Conservation (phyloP, 2,888 invertebrate genomes). For the Muscina levida region DNA sequence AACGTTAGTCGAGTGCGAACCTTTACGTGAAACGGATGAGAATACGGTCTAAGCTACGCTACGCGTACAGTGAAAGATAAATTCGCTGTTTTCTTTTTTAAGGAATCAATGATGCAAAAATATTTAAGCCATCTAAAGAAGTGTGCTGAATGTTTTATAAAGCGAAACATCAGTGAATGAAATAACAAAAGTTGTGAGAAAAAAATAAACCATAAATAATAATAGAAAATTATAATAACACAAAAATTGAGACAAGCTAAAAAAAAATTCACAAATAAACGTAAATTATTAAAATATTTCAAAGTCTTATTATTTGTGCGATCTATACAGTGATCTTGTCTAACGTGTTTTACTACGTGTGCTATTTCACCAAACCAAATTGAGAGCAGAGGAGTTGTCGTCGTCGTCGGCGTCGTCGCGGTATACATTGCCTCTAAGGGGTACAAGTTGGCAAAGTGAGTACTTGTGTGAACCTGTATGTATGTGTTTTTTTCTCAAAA, state of each 20-base stretch:
- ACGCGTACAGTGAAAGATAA: not conserved
- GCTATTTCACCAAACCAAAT: constrained; percentile 56
- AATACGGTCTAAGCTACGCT: not conserved
- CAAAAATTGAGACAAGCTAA: not conserved
- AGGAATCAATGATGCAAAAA: no score
- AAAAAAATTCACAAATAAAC: constrained; percentile 34
- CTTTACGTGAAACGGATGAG: constrained; percentile 46
- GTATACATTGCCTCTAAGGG: no score
- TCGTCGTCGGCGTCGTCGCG: not conserved
- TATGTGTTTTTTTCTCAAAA: not conserved
- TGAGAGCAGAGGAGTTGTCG: not conserved
- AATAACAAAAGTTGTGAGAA: not conserved
- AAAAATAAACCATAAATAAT: constrained; percentile 22
- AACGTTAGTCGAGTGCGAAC: constrained; percentile 54
- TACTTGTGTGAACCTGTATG: constrained; percentile 16
- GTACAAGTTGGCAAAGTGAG: not conserved
- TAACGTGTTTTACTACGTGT: constrained; percentile 60
- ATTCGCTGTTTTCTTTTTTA: not conserved
- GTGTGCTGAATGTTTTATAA: not conserved
- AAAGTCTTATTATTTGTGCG: no score
- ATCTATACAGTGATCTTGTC: constrained; percentile 54
- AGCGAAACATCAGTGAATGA: constrained; percentile 1
- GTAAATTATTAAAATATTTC: constrained; percentile 55
- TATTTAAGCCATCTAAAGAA: no score
- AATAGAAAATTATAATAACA: not conserved